Percentiles rank a stretch among this genome's conserved stretches.
Conservation (phyloP, 2,113 vertebrate species). For the Pogonocichla stellata region DNA sequence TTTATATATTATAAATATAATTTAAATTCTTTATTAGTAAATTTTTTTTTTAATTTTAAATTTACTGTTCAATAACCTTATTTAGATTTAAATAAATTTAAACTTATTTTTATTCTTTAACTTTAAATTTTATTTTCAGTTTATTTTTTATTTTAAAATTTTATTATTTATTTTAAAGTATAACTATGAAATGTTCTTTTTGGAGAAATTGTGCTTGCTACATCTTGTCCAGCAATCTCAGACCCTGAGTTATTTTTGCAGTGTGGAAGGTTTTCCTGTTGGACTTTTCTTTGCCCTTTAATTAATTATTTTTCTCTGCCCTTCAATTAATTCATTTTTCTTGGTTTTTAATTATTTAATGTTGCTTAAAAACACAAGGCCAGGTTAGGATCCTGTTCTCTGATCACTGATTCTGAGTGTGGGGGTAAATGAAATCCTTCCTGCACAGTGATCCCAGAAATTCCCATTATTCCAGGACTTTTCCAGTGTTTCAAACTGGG, state of each 20-base stretch:
- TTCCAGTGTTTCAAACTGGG: background rate
- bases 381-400: background rate
- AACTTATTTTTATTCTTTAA: background rate
- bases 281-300: background rate
- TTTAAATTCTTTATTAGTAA: background rate
- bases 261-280: background rate
- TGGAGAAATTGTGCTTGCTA: background rate
- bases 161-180: background rate
- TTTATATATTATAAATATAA: background rate
- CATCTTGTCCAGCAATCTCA: background rate
- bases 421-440: background rate
- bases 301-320: too few species aligned
- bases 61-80: background rate
- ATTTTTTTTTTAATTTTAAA: background rate
- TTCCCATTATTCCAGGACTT: background rate
- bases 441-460: background rate
- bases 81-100: background rate
- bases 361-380: background rate
- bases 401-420: background rate
- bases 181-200: background rate
- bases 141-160: background rate
- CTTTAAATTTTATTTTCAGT: too few species aligned
- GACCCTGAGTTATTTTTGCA: background rate
- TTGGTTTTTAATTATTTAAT: background rate
- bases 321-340: background rate